A percentile compares a stretch with the other conserved stretches of the same genome.
These are phyloP conservation scores for Aptenodytes forsteri DNA, from an alignment of 2,113 vertebrate species.

Conservation along the genomic window DNA sequence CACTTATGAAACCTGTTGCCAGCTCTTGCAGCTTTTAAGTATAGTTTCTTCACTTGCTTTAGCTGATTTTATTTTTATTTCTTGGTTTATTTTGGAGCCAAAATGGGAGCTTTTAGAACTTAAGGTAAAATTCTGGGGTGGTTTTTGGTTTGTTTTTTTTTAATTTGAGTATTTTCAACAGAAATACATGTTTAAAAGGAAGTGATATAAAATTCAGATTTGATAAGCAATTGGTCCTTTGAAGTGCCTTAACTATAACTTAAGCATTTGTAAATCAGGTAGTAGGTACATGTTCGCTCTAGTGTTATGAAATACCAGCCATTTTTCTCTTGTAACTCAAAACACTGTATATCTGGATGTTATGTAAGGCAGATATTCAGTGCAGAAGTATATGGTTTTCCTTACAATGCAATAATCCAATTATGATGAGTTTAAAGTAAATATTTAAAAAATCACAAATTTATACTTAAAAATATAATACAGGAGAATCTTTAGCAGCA, in stretches of 20 bases:
- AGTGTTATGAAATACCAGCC: background rate
- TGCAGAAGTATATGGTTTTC: background rate
- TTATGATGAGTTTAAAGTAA: background rate
- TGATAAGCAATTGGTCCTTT: background rate
- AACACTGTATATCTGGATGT: background rate
- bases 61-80: background rate
- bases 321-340: background rate
- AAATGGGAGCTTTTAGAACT: background rate
- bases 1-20: background rate
- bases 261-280: background rate
- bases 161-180: background rate
- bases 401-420: background rate
- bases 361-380: background rate
- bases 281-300: background rate
- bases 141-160: background rate
- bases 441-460: background rate
- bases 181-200: background rate
- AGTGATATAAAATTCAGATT: background rate
- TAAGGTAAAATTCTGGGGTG: background rate
- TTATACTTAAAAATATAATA: background rate
- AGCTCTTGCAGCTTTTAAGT: background rate
- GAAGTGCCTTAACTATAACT: background rate
- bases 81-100: background rate
- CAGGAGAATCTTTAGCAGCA: background rate
- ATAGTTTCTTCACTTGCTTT: background rate